Evolutionary conservation across 2,888 invertebrate genomes (phyloP).

Genomic region (Xiphydria camelus): DNA sequence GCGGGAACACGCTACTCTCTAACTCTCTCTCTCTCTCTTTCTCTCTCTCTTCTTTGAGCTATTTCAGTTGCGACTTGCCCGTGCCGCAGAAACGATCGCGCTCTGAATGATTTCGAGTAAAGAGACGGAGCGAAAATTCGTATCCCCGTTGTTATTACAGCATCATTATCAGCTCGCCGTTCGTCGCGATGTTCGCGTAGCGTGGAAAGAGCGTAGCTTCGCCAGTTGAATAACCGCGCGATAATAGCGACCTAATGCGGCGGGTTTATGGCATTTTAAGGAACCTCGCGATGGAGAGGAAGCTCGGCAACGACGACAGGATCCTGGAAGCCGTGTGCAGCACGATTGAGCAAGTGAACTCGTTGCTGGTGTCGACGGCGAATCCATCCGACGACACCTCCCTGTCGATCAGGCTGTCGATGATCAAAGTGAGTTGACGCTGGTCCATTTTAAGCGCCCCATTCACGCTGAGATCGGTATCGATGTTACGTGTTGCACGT

Average conservation of each 20-base stretch:
- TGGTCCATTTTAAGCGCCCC: too few species aligned
- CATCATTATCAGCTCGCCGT: too few species aligned
- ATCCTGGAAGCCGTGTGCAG: constrained; percentile 47
- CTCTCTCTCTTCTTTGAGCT: constrained; percentile 40
- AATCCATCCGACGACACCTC: constrained; percentile 69
- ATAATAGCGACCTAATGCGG: too few species aligned
- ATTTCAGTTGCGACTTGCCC: constrained; percentile 53
- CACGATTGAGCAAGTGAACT: constrained; percentile 55
- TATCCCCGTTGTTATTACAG: too few species aligned
- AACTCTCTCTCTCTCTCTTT: too few species aligned
- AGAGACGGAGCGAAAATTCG: too few species aligned
- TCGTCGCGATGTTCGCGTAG: too few species aligned
- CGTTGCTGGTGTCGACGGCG: constrained; percentile 65
- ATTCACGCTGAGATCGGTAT: too few species aligned
- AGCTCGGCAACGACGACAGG: constrained; percentile 30
- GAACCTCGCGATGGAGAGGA: constrained; percentile 43
- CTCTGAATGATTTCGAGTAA: constrained; percentile 36
- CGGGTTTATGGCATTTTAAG: too few species aligned
- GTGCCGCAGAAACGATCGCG: constrained; percentile 41
- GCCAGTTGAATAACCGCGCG: too few species aligned
- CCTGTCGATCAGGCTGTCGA: constrained; percentile 67
- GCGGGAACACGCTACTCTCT: constrained; percentile 30
- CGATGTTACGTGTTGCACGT: too few species aligned
- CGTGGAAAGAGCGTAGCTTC: too few species aligned
- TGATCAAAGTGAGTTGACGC: constrained; percentile 64